Evolutionary conservation across 2,888 invertebrate genomes (phyloP).

Genomic region (Bellardia pandia): DNA sequence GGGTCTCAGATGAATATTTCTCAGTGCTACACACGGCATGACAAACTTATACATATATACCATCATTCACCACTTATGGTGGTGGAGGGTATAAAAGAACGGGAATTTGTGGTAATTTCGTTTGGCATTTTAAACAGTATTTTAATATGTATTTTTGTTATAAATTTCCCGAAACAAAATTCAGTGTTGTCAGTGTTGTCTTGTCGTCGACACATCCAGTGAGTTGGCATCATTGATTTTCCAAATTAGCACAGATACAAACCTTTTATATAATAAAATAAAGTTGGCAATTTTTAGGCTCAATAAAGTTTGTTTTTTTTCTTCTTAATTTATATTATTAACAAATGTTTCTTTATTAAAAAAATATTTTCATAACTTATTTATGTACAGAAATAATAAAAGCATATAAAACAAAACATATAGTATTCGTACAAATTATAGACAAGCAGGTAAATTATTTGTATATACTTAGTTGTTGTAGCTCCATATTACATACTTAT

Average conservation of each 20-base stretch:
- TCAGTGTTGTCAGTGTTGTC: no score
- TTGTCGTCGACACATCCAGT: no score
- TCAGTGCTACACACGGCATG: no score
- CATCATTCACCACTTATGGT: no score
- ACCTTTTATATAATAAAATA: neutral
- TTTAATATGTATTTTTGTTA: no score
- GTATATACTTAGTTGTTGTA: neutral
- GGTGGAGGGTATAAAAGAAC: no score
- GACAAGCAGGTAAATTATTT: constrained; percentile 33
- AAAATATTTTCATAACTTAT: constrained; percentile 13
- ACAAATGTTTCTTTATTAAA: constrained; percentile 15
- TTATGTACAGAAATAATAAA: constrained; percentile 42
- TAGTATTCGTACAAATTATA: neutral
- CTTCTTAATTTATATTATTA: neutral
- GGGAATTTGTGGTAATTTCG: no score
- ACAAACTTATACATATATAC: no score
- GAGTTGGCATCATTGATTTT: no score
- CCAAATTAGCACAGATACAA: neutral
- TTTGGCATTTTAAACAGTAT: no score
- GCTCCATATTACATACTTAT: neutral
- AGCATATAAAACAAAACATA: neutral
- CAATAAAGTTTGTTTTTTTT: neutral
- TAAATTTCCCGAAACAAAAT: no score
- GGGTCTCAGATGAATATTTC: no score
- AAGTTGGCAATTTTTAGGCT: neutral